phyloP scores from a whole-genome alignment of 2,797 vertebrate genomes.

The Menidia menidia region DNA sequence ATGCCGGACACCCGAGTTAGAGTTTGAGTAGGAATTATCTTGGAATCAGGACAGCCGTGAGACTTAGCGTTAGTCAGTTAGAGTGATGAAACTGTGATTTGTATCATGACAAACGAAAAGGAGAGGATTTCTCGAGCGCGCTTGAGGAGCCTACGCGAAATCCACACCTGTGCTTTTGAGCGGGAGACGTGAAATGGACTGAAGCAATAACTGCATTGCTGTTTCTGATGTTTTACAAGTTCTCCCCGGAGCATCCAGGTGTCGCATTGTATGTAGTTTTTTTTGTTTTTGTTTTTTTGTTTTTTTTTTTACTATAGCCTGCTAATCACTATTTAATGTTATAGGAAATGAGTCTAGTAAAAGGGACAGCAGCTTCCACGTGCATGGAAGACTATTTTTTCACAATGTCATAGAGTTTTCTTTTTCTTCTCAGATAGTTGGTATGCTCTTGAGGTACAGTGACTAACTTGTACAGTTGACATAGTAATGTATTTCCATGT shows the following conservation, averaged over 20 bases:
- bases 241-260: slow-evolving; percentile 69
- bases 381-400: slow-evolving; percentile 79
- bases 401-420: slow-evolving; percentile 71
- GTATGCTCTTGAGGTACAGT: slow-evolving; percentile 78
- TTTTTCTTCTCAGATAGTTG: slow-evolving; percentile 67
- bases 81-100: slow-evolving; percentile 76
- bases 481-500: slow-evolving; percentile 79
- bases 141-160: slow-evolving; percentile 52
- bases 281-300: slow-evolving; percentile 25
- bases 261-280: slow-evolving; percentile 71
- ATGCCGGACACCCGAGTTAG: slow-evolving; percentile 67
- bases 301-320: slow-evolving; percentile 75
- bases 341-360: slow-evolving; percentile 79
- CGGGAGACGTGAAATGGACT: slow-evolving; percentile 71
- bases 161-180: slow-evolving; percentile 65
- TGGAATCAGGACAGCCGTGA: slow-evolving; percentile 74
- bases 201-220: slow-evolving; percentile 82
- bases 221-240: slow-evolving; percentile 69
- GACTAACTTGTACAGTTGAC: slow-evolving; percentile 81
- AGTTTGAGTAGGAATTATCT: slow-evolving; percentile 66
- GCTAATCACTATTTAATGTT: slow-evolving; percentile 87
- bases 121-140: slow-evolving; percentile 47
- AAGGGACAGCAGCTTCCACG: slow-evolving; percentile 82
- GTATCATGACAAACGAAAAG: slow-evolving; percentile 56
- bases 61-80: slow-evolving; percentile 74